Conservation (phyloP, 2,797 vertebrate species). For the Falco biarmicus region DNA sequence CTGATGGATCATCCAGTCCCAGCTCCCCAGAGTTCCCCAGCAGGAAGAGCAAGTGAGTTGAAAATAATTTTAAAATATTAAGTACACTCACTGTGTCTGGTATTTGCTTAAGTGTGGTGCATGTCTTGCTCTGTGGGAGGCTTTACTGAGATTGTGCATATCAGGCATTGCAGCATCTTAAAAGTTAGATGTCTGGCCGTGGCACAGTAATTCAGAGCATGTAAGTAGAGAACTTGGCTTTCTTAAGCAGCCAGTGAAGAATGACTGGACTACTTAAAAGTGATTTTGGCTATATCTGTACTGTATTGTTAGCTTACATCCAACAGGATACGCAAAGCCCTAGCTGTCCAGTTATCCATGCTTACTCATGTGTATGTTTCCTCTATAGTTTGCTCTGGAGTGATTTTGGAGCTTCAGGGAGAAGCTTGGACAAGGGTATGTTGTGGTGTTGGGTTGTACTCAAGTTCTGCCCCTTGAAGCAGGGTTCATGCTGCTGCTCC, state of each 20-base stretch:
- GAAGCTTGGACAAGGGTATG: conserved; percentile 41
- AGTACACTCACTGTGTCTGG: background rate
- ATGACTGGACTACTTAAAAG: background rate
- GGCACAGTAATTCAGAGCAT: background rate
- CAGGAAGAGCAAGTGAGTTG: conserved; percentile 72
- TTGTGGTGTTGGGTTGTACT: conserved; percentile 1
- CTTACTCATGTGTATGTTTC: conserved; percentile 24
- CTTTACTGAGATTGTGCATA: background rate
- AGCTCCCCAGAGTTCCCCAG: conserved; percentile 73
- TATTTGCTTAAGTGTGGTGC: background rate
- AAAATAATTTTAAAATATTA: background rate
- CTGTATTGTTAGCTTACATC: background rate
- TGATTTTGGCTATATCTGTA: background rate
- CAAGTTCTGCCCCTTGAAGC: background rate
- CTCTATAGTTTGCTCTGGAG: conserved; percentile 41
- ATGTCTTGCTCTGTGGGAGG: background rate
- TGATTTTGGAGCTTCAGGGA: conserved; percentile 55
- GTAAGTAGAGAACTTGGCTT: background rate
- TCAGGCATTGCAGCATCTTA: background rate
- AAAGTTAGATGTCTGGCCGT: background rate
- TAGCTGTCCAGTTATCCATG: background rate
- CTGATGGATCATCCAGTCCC: conserved; percentile 72
- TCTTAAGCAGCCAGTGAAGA: background rate
- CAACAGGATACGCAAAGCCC: background rate
- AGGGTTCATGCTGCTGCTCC: conserved; percentile 6